Conservation (phyloP, 2,113 vertebrate genomes). For the Elaphurus davidianus region DNA sequence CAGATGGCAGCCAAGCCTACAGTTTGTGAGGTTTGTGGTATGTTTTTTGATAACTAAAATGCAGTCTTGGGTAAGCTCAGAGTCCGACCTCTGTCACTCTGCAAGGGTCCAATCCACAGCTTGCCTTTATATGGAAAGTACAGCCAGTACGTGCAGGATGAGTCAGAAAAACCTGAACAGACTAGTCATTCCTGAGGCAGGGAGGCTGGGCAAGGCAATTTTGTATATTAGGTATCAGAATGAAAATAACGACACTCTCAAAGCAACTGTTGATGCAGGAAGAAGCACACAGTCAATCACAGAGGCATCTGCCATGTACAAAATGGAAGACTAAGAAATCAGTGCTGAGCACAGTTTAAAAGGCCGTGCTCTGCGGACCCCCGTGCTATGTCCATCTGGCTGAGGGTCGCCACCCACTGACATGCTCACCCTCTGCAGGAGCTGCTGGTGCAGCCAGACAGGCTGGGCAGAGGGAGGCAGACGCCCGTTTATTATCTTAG, state of each 20-base stretch:
- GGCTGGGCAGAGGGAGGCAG: neutral
- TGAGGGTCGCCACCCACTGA: neutral
- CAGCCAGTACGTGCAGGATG: rapidly evolving
- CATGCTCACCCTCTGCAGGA: neutral
- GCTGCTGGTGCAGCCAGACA: neutral
- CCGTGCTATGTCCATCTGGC: rapidly evolving
- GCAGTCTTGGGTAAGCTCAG: neutral
- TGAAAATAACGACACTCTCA: neutral
- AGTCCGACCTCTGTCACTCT: neutral
- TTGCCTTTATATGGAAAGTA: neutral
- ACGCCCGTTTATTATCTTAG: rapidly evolving
- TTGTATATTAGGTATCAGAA: neutral
- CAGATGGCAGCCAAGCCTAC: neutral
- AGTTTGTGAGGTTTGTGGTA: rapidly evolving
- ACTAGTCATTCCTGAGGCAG: neutral
- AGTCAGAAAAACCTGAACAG: neutral
- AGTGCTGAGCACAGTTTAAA: rapidly evolving
- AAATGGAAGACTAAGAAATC: neutral
- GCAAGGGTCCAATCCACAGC: neutral
- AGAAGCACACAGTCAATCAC: neutral
- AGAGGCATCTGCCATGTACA: neutral
- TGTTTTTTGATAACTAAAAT: neutral
- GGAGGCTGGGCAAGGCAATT: neutral
- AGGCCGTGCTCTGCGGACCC: neutral
- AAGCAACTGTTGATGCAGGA: neutral